Percentiles rank a stretch among this genome's conserved stretches.
phyloP scores from a whole-genome alignment of 1,140 invertebrate species.

The Acromyrmex echinatior region DNA sequence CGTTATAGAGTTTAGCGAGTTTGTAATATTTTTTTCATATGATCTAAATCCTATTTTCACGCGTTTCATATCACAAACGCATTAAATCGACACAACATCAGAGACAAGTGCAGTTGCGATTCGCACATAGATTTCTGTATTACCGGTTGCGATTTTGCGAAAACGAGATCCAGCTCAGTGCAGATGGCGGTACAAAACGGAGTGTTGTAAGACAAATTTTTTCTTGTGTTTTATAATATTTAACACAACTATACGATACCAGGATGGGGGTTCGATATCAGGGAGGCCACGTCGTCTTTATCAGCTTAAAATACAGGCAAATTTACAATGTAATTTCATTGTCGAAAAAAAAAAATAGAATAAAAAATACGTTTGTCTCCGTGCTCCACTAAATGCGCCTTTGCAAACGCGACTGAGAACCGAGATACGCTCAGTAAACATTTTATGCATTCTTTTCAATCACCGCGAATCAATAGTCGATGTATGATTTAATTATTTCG shows the following conservation, averaged over 20 bases:
- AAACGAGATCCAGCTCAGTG: background rate
- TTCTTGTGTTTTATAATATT: conserved; percentile 40
- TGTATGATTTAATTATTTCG: background rate
- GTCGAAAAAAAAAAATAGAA: conserved; percentile 12
- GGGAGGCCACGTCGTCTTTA: conserved; percentile 12
- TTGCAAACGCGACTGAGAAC: background rate
- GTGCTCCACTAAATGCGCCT: no score
- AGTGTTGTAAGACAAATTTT: conserved; percentile 41
- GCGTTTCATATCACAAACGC: no score
- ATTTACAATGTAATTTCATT: background rate
- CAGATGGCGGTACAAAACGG: conserved; percentile 69
- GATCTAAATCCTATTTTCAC: background rate
- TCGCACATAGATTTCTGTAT: conserved; percentile 49
- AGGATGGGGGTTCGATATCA: conserved; percentile 37
- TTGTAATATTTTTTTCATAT: background rate
- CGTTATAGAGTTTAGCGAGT: background rate
- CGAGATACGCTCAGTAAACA: conserved; percentile 5
- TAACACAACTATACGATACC: conserved; percentile 8
- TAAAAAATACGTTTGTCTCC: background rate
- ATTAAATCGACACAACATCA: background rate
- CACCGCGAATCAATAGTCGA: conserved; percentile 2
- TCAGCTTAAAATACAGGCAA: background rate
- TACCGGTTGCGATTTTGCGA: conserved; percentile 44
- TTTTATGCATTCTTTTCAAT: background rate
- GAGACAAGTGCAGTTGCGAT: background rate